phyloP scores from a whole-genome alignment of 2,113 vertebrate species.

The Spermophilus dauricus region DNA sequence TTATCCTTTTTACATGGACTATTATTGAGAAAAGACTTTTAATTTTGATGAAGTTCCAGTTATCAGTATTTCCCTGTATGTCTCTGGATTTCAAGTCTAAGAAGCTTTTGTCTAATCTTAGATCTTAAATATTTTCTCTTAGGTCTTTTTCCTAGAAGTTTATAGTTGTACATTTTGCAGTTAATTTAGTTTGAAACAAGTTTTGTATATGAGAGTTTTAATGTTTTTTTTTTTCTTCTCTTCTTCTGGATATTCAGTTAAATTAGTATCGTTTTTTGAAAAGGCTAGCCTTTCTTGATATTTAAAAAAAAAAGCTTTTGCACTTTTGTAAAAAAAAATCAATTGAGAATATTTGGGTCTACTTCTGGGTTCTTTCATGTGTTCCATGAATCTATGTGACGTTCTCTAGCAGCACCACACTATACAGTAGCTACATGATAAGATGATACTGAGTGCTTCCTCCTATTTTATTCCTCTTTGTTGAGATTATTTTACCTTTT shows the following conservation, averaged over 20 bases:
- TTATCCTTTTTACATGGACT: background rate
- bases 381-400: background rate
- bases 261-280: background rate
- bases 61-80: background rate
- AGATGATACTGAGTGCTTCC: background rate
- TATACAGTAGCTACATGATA: background rate
- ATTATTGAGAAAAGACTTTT: background rate
- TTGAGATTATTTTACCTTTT: background rate
- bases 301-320: background rate
- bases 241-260: background rate
- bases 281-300: background rate
- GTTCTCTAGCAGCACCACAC: background rate
- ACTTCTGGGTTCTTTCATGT: background rate
- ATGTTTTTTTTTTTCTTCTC: too few species aligned
- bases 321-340: background rate
- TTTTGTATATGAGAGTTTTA: background rate
- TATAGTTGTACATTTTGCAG: background rate
- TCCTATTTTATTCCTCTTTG: background rate
- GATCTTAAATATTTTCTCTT: background rate
- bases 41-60: background rate
- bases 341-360: background rate
- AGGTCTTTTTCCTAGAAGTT: background rate
- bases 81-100: constrained; percentile 10
- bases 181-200: background rate
- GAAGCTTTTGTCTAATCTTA: background rate